Conservation (phyloP, 2,113 vertebrate species). For the Paralichthys olivaceus region DNA sequence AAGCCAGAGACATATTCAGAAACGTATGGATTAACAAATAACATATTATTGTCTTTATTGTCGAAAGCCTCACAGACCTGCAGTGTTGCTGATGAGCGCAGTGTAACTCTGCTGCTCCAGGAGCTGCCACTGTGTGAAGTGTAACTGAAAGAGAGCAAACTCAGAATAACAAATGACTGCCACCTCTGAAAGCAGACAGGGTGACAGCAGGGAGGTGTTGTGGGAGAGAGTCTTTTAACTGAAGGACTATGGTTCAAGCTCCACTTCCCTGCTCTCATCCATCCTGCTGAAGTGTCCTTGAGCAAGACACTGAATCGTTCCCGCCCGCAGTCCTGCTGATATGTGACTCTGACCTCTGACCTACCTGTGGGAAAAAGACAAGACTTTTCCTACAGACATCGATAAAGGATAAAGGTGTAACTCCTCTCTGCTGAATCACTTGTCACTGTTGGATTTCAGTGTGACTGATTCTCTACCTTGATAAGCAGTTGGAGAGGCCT, state of each 20-base stretch:
- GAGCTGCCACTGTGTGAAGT: slow-evolving; percentile 13
- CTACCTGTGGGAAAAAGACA: slow-evolving; percentile 1
- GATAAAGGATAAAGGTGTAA: slow-evolving; percentile 28
- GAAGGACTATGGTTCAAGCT: slow-evolving; percentile 49
- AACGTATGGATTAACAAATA: neutral
- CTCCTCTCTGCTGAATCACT: slow-evolving; percentile 14
- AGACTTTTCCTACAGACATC: slow-evolving; percentile 26
- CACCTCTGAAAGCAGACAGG: slow-evolving; percentile 20
- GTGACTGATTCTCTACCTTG: slow-evolving; percentile 28
- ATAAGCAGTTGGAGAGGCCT: neutral
- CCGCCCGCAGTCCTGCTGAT: slow-evolving; percentile 30
- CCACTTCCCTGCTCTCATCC: slow-evolving; percentile 36
- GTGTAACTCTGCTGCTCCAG: slow-evolving; percentile 25
- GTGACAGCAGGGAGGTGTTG: slow-evolving; percentile 17
- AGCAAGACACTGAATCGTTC: slow-evolving; percentile 30
- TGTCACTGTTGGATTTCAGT: slow-evolving; percentile 18
- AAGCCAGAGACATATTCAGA: neutral
- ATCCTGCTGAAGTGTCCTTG: slow-evolving; percentile 58
- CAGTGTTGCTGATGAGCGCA: slow-evolving; percentile 13
- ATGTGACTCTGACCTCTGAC: slow-evolving; percentile 42
- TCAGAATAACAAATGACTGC: slow-evolving; percentile 46
- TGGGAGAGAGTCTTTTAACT: slow-evolving; percentile 19
- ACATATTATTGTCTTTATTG: neutral
- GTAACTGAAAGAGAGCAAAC: slow-evolving; percentile 30
- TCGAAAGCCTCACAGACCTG: slow-evolving; percentile 1